Evolutionary conservation across 2,113 vertebrate genomes (phyloP).

Genomic region (Corynorhinus townsendii): DNA sequence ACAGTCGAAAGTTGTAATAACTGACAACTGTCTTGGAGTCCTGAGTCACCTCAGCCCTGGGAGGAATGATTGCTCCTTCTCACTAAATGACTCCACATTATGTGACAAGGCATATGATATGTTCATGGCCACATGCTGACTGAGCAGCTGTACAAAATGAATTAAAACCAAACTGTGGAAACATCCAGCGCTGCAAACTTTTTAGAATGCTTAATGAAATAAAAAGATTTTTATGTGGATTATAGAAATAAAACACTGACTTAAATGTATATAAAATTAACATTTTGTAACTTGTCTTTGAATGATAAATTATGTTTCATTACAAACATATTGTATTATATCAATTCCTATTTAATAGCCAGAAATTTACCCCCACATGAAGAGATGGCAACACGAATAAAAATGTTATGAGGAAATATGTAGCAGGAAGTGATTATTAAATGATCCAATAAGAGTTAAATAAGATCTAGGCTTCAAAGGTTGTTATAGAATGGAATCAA

Average conservation of each 20-base stretch:
- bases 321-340: background rate
- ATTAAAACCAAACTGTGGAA: conserved; percentile 44
- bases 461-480: background rate
- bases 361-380: background rate
- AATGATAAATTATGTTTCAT: background rate
- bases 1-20: conserved; percentile 38
- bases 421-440: background rate
- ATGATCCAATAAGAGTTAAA: background rate
- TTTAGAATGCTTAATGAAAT: background rate
- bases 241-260: background rate
- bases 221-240: background rate
- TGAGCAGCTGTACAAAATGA: conserved; percentile 62
- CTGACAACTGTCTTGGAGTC: conserved; percentile 27
- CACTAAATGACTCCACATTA: conserved; percentile 21
- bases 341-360: background rate
- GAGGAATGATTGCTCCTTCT: conserved; percentile 23
- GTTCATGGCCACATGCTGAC: conserved; percentile 56
- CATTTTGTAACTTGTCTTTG: background rate
- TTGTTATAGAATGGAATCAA: background rate
- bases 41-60: conserved; percentile 27
- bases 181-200: background rate
- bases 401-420: background rate
- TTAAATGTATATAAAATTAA: background rate
- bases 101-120: conserved; percentile 52
- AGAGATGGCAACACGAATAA: background rate